Base-by-base conservation (phyloP, 2,888 invertebrate species). In the Drosophila gaucha region DNA sequence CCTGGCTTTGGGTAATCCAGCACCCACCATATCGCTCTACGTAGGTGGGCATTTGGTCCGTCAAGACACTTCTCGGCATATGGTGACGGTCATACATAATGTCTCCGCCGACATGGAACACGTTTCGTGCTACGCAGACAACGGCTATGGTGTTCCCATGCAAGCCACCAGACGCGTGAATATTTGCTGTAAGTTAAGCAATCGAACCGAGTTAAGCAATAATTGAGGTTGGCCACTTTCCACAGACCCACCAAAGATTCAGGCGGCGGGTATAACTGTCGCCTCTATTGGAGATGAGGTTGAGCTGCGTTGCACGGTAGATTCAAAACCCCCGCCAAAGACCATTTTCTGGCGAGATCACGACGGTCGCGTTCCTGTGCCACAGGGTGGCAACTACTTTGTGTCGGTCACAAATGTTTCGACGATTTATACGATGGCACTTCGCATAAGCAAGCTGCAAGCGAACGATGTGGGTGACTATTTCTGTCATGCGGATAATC, bases 121-220 rank as follows among this genome's bases (percentile, higher is more conserved):
- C 90, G 95, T 97, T 68, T 96, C 96, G 0, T 97, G 97, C 90
- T 96, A 96, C 91, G 97, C 96, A 0, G 96, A 97, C 92, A 97
- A 97, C 88, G 97, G 96, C 1, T 96, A 96, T 87, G 97, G 97
- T 0, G 95, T 96, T 0, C 96, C 97, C 2, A 96, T 96, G 95
- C 96, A 97, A 90, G 95, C 96, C 0, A 95, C 96, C 0, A 93
- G 95, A 74, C 95, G 95, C 89, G 95, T 97, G 62, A 95, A 94
- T 63, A 96, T 97, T 54, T 96, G 96, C 86, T 96, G 96, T 97
- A 91, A 94, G 96, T 93, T 58, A n/a, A n/a, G 8, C 0, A 2
- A 6, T 10, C 3, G 20, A 20, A 2, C 6, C 14, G 1, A 12
- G 12, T 14, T 2, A 10, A 30, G 8, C 10, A 8, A 30, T 31